Evolutionary conservation across 2,113 vertebrate species (phyloP), one percentile per base, ranked within the genome.

Genomic region (Sceloporus undulatus): DNA sequence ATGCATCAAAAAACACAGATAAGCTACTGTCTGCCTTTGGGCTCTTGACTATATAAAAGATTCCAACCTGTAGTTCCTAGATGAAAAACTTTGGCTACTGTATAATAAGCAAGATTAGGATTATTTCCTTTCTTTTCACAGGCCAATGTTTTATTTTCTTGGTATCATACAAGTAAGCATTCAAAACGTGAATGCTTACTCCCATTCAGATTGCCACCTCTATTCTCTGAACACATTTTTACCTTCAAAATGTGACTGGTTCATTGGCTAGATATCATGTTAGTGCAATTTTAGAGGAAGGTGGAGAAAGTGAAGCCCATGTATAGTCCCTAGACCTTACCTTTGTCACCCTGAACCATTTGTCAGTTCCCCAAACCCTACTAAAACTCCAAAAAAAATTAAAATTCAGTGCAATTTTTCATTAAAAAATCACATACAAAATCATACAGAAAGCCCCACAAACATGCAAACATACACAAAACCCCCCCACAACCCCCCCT

Each of bases 81-180:
- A 11, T 75, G 74, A 85, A 6, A 4, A 42, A 85, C n/a, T 65
- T 40, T 27, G 16, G 40, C 34, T 23, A 42, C 71, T 21, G 6
- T 40, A 10, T 14, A 59, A 48, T 48, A 48, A 23, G 9, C 23
- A 85, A 85, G 25, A 42, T 42, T 62, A 4, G 8, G 25, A 5
- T 62, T 65, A 77, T 65, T 85, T 11, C 16, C 40, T 76, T 76
- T 65, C 11, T 1, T 85, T 76, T 65, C 38, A 59, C 48, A 66
- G 66, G 62, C 23, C 23, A 9, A 29, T 16, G 14, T 77, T 85
- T 66, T 59, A 78, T 85, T 77, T 76, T 77, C 84, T 76, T n/a
- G 34, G 16, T 85, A 34, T 65, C 1, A 10, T 29, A 9, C 38
- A 85, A 18, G 25, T 62, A 76, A 27, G 4, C 9, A 34, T 3